phyloP scores from a whole-genome alignment of 2,888 invertebrate genomes.

The Criorhina ranunculi region DNA sequence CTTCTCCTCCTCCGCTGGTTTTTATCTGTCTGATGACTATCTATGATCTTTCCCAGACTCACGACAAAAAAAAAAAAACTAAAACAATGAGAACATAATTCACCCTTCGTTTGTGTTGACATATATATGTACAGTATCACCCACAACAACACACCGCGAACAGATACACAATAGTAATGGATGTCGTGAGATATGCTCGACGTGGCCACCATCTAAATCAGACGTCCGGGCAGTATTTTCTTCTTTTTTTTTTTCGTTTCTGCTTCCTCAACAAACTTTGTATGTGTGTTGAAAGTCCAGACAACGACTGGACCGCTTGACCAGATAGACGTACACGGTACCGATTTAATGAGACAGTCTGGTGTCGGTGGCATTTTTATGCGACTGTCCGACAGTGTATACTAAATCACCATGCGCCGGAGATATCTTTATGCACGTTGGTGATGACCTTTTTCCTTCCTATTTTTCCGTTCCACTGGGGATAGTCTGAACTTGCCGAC shows the following conservation, averaged over 20 bases:
- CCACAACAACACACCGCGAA: constrained; percentile 39
- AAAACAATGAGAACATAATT: constrained; percentile 70
- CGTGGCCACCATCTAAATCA: constrained; percentile 64
- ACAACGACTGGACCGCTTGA: constrained; percentile 28
- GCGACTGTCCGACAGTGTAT: constrained; percentile 45
- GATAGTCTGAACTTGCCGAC: constrained; percentile 62
- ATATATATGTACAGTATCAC: constrained; percentile 37
- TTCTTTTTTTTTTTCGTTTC: constrained; percentile 46
- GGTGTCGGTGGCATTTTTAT: constrained; percentile 75
- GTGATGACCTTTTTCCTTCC: constrained; percentile 71
- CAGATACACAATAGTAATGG: constrained; percentile 60
- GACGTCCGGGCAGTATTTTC: constrained; percentile 55
- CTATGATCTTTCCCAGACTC: constrained; percentile 53
- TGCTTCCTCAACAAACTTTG: constrained; percentile 45
- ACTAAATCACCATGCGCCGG: constrained; percentile 64
- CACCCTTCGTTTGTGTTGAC: constrained; percentile 54
- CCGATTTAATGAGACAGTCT: constrained; percentile 72
- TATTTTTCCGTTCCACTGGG: constrained; percentile 14
- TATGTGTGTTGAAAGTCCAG: constrained; percentile 33
- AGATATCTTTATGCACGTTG: constrained; percentile 65
- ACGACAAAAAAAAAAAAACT: constrained; percentile 21
- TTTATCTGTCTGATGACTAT: constrained; percentile 46
- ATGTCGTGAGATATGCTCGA: constrained; percentile 71
- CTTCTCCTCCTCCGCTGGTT: constrained; percentile 1
- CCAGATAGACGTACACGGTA: constrained; percentile 35